Evolutionary conservation across 1,140 invertebrate species (phyloP).

Genomic region (Augochlora pura): DNA sequence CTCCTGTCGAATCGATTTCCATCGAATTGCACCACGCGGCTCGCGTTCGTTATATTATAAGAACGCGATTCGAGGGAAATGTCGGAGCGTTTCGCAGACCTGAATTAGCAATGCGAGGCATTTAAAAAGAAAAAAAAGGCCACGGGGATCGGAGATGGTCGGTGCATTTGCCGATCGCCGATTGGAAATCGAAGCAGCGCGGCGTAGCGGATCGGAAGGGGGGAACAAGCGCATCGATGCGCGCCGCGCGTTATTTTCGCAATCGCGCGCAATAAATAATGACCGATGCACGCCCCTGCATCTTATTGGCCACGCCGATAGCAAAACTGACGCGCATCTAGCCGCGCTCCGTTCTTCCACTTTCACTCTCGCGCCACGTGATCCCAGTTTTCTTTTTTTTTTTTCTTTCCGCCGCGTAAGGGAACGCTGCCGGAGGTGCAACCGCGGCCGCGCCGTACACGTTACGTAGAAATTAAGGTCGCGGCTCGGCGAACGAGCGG

Average conservation of each 20-base stretch:
- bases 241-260: constrained; percentile 14
- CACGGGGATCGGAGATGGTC: neutral
- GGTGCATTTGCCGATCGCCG: neutral
- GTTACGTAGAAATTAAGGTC: neutral
- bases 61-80: no score
- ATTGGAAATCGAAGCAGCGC: constrained; percentile 38
- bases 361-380: constrained; percentile 49
- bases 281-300: constrained; percentile 37
- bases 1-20: no score
- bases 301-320: constrained; percentile 49
- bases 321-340: constrained; percentile 39
- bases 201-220: neutral
- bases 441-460: neutral
- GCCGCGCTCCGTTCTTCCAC: constrained; percentile 14
- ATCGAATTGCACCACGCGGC: no score
- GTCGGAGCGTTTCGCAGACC: no score
- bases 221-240: constrained; percentile 14
- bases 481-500: no score
- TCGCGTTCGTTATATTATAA: no score
- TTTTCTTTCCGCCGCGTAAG: constrained; percentile 22
- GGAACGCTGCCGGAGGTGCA: neutral
- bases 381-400: constrained; percentile 45
- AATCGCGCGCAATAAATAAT: constrained; percentile 39
- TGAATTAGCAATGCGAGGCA: no score
- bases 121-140: no score